These are phyloP conservation scores for Hycleus cichorii DNA, from an alignment of 1,140 invertebrate species.

Conservation along the genomic window DNA sequence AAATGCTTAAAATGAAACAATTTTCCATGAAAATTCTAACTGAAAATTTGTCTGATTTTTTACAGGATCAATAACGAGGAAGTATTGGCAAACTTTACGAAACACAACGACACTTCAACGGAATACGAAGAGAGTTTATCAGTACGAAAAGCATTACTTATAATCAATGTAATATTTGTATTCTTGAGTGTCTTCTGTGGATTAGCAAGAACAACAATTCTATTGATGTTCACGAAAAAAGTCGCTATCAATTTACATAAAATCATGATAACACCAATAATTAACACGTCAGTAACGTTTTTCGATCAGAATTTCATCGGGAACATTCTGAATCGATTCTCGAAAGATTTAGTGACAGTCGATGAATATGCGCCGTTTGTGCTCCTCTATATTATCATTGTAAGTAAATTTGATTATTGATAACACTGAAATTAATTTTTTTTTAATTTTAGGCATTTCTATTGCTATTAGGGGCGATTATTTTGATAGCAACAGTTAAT, in stretches of 20 bases:
- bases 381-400: slow-evolving; percentile 37
- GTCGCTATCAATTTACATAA: slow-evolving; percentile 59
- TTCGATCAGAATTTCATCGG: slow-evolving; percentile 51
- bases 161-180: background rate
- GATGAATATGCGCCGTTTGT: slow-evolving; percentile 56
- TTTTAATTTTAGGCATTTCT: slow-evolving; percentile 23
- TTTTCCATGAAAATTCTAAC: no score
- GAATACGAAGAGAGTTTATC: background rate
- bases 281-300: slow-evolving; percentile 56
- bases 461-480: slow-evolving; percentile 18
- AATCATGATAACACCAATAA: slow-evolving; percentile 52
- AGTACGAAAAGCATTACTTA: background rate
- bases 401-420: slow-evolving; percentile 8
- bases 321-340: slow-evolving; percentile 55
- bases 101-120: background rate
- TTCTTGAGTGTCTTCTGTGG: slow-evolving; percentile 5
- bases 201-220: slow-evolving; percentile 36
- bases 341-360: slow-evolving; percentile 54
- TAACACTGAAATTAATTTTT: background rate
- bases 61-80: slow-evolving; percentile 7
- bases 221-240: slow-evolving; percentile 50
- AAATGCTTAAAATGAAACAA: no score
- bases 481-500: slow-evolving; percentile 24
- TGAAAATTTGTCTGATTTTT: no score
- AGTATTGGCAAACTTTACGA: slow-evolving; percentile 1